These are phyloP conservation scores for Aurelia sp. DNA, from an alignment of 30 jellyfish, hydroid and myxozoan species.

Conservation along the genomic window DNA sequence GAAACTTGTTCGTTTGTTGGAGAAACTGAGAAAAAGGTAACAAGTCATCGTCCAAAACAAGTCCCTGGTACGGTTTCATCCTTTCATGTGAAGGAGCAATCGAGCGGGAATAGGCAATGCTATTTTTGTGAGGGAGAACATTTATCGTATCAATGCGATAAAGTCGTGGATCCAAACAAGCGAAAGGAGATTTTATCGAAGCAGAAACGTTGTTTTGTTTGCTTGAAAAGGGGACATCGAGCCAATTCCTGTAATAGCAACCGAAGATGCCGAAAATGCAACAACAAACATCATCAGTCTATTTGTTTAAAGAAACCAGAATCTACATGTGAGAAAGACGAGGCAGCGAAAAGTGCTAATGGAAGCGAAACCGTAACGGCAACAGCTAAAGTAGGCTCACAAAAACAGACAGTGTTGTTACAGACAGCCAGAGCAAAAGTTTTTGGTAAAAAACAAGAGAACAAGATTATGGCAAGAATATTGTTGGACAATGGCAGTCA, in stretches of 20 bases:
- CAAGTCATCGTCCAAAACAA: neutral
- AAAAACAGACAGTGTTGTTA: neutral
- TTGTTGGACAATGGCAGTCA: slow-evolving; percentile 71
- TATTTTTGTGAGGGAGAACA: slow-evolving; percentile 39
- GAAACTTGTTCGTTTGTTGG: neutral
- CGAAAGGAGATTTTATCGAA: neutral
- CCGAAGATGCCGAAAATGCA: slow-evolving; percentile 17
- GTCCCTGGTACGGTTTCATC: slow-evolving; percentile 40
- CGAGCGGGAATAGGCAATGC: slow-evolving; percentile 5
- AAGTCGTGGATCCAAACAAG: neutral
- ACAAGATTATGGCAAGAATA: neutral
- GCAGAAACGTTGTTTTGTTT: slow-evolving; percentile 11
- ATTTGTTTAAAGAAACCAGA: slow-evolving; percentile 1
- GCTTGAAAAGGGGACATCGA: slow-evolving; percentile 7
- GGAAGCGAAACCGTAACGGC: slow-evolving; percentile 29
- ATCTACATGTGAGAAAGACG: neutral
- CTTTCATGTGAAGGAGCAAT: slow-evolving; percentile 6
- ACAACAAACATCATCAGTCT: neutral
- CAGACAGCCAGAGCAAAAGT: slow-evolving; percentile 47
- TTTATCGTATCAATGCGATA: slow-evolving; percentile 13
- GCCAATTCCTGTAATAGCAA: slow-evolving; percentile 21
- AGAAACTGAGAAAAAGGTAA: neutral
- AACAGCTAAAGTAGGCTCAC: slow-evolving; percentile 9
- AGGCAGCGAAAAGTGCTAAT: neutral
- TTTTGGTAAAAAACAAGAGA: neutral